A percentile compares a stretch with the other conserved stretches of the same genome.
Conservation (phyloP, 2,888 invertebrate genomes). For the Drosophila diplacantha region DNA sequence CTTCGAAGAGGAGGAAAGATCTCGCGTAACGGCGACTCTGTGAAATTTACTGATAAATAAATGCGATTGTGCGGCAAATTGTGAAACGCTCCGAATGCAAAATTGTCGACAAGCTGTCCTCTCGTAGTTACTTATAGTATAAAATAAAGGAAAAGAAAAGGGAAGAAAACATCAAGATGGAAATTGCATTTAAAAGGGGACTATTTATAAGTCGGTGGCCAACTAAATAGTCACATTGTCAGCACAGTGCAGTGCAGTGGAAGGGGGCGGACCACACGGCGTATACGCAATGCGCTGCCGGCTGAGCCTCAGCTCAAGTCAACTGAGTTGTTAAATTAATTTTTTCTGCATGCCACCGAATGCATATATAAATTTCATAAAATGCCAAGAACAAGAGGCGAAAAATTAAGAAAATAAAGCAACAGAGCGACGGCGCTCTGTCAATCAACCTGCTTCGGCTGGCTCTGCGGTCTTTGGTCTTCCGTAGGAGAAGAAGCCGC, state of each 20-base stretch:
- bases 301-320: slow-evolving; percentile 71
- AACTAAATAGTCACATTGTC: slow-evolving; percentile 14
- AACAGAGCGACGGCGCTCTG: slow-evolving; percentile 41
- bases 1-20: slow-evolving; percentile 32
- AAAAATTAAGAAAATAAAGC: slow-evolving; percentile 25
- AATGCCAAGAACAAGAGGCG: slow-evolving; percentile 5
- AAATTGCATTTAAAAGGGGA: slow-evolving; percentile 27
- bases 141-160: slow-evolving; percentile 1
- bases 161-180: slow-evolving; percentile 23
- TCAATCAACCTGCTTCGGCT: slow-evolving; percentile 53
- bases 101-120: slow-evolving; percentile 61
- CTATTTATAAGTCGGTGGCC: slow-evolving; percentile 44
- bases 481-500: slow-evolving; percentile 29
- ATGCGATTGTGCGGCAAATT: slow-evolving; percentile 71
- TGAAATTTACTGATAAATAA: slow-evolving; percentile 66
- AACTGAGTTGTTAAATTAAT: slow-evolving; percentile 76
- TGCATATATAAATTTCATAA: slow-evolving; percentile 59
- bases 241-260: slow-evolving; percentile 2
- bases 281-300: slow-evolving; percentile 56
- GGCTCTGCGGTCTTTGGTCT: slow-evolving; percentile 7
- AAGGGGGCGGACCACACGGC: slow-evolving; percentile 39
- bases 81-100: slow-evolving; percentile 66
- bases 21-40: slow-evolving; percentile 44
- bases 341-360: slow-evolving; percentile 66
- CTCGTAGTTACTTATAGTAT: slow-evolving; percentile 37